Evolutionary conservation across 92 coral and sea anemone genomes (phyloP), one percentile per base, ranked within the genome.

Genomic region (Palythoa grandis): DNA sequence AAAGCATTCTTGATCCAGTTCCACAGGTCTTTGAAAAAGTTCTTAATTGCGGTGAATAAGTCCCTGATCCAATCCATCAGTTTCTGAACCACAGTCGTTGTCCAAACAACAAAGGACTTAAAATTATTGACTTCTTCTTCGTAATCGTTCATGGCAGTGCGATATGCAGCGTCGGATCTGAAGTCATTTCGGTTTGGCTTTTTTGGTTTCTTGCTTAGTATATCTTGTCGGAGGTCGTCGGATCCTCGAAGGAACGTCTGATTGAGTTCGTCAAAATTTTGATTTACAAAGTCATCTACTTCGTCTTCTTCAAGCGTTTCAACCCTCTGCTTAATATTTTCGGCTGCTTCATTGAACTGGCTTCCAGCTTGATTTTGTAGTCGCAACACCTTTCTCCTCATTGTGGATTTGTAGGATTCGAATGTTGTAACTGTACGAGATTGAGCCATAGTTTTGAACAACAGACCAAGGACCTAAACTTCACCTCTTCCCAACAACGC

Each of bases 11-110:
- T 74, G 63, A 74, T 74, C 79, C 63, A 75, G 1, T 75, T 75
- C 79, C 79, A 75, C 7, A 52, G 65, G 63, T 75, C 63, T 75
- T 47, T 19, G 63, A 75, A 75, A 56, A 75, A 75, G 0, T 75
- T 11, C 43, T 50, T 50, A 17, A 75, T 75, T 4, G 79, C 10
- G 11, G 39, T 50, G 39, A 75, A 75, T 3, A 75, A 35, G 20
- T 75, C 79, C 3, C 22, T 24, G 11, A 75, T 52, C 79, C 63
- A 75, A 22, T 22, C 65, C 43, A 52, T 52, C 12, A 75, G 20
- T 22, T 52, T 50, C 20, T 48, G 61, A 75, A 52, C 63, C 40
- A 75, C 79, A 22, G 38, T 24, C n/a, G 79, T 75, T 75, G 79
- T 75, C 79, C 79, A 75, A n/a, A 52, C 43, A 75, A 75, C 63